These are phyloP conservation scores for Chaetorhynchus papuensis DNA, from an alignment of 2,113 vertebrate species.

Conservation along the genomic window DNA sequence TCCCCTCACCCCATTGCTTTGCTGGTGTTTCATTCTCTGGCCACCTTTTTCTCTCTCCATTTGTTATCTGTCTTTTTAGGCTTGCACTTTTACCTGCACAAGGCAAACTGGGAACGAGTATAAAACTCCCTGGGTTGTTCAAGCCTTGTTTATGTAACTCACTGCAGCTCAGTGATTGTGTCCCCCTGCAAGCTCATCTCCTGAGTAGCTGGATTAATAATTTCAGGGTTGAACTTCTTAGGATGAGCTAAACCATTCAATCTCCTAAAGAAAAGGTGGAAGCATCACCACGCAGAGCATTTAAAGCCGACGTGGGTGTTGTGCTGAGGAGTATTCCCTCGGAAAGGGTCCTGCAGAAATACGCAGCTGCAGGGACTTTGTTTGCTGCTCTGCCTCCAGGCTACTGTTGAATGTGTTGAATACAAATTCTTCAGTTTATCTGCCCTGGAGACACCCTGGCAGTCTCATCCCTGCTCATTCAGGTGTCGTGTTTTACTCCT, in stretches of 20 bases:
- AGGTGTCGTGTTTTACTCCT: neutral
- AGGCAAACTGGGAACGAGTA: neutral
- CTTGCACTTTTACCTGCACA: neutral
- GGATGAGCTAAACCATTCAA: neutral
- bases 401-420: neutral
- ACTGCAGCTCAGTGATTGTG: neutral
- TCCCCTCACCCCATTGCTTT: neutral
- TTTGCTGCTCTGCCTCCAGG: neutral
- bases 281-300: neutral
- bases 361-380: neutral
- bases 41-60: neutral
- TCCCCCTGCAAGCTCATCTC: neutral
- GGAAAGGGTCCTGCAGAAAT: neutral
- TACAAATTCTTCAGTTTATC: neutral
- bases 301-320: neutral
- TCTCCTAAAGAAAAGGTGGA: neutral
- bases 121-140: neutral
- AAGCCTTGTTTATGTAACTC: constrained; percentile 5
- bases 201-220: neutral
- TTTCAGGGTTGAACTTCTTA: neutral
- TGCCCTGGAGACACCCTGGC: neutral
- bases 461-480: neutral
- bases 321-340: neutral
- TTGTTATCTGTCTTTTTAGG: neutral
- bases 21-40: neutral